Conservation (phyloP, 1,140 invertebrate genomes). For the Scylla paramamosain region DNA sequence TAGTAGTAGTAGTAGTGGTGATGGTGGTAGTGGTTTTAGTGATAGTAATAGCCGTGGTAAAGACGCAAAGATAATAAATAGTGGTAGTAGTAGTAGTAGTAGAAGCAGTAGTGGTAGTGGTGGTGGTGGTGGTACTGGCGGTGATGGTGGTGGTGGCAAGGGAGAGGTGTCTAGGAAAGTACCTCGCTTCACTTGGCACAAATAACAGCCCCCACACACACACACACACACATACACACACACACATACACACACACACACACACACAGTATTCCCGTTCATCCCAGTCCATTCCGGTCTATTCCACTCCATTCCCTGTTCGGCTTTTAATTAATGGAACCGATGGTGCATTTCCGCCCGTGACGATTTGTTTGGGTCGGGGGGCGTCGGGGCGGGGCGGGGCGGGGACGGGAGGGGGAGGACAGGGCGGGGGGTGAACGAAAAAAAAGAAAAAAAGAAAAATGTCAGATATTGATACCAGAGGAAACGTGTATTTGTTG, state of each 20-base stretch:
- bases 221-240: slow-evolving; percentile 47
- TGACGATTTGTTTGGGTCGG: slow-evolving; percentile 69
- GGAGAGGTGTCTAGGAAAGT: background rate
- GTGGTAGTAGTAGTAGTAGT: background rate
- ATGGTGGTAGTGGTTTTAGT: background rate
- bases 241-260: background rate
- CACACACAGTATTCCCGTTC: slow-evolving; percentile 62
- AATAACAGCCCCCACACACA: slow-evolving; percentile 37
- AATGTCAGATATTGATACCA: slow-evolving; percentile 56
- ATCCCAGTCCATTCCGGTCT: slow-evolving; percentile 69
- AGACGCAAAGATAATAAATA: background rate
- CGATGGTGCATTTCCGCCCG: slow-evolving; percentile 72
- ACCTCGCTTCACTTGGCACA: slow-evolving; percentile 37
- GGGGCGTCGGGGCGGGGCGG: slow-evolving; percentile 53
- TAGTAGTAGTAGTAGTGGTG: background rate
- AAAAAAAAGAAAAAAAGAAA: slow-evolving; percentile 51
- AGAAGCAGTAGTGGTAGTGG: background rate
- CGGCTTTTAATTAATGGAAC: slow-evolving; percentile 76
- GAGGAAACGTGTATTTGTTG: slow-evolving; percentile 24
- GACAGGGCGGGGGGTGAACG: background rate
- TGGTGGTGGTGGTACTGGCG: background rate
- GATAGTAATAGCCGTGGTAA: background rate
- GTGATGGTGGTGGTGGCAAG: background rate
- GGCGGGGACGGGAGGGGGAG: background rate
- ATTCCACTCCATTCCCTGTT: slow-evolving; percentile 65